Percentiles rank a stretch among this genome's conserved stretches.
Conservation (phyloP, 2,113 vertebrate species). For the Canis aureus region DNA sequence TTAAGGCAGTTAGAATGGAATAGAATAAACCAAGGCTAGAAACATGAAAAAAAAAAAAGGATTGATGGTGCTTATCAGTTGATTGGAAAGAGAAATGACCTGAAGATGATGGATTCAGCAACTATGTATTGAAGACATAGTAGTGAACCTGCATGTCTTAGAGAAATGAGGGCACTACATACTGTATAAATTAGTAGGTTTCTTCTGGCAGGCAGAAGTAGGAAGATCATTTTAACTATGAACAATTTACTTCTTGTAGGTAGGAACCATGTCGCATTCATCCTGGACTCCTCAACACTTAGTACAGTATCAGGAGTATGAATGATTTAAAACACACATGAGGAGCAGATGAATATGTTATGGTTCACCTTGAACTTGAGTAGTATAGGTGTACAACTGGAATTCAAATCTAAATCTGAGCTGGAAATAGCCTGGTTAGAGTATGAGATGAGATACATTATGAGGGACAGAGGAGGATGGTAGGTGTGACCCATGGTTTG, state of each 20-base stretch:
- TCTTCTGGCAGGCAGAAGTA: background rate
- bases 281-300: background rate
- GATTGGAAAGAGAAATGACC: background rate
- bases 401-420: background rate
- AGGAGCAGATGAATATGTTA: background rate
- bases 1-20: background rate
- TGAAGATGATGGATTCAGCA: background rate
- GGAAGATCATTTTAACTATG: background rate
- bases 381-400: background rate
- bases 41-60: background rate
- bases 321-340: background rate
- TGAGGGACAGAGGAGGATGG: background rate
- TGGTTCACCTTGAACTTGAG: background rate
- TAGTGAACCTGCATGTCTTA: background rate
- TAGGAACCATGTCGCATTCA: background rate
- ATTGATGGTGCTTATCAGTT: background rate
- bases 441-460: background rate
- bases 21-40: background rate
- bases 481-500: background rate
- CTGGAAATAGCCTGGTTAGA: background rate
- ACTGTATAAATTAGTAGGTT: background rate
- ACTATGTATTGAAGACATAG: background rate
- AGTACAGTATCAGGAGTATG: background rate
- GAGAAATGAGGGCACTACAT: background rate
- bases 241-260: background rate